These are phyloP conservation scores for Tympanoctomys barrerae DNA, from an alignment of 2,797 vertebrate genomes.

Conservation along the genomic window DNA sequence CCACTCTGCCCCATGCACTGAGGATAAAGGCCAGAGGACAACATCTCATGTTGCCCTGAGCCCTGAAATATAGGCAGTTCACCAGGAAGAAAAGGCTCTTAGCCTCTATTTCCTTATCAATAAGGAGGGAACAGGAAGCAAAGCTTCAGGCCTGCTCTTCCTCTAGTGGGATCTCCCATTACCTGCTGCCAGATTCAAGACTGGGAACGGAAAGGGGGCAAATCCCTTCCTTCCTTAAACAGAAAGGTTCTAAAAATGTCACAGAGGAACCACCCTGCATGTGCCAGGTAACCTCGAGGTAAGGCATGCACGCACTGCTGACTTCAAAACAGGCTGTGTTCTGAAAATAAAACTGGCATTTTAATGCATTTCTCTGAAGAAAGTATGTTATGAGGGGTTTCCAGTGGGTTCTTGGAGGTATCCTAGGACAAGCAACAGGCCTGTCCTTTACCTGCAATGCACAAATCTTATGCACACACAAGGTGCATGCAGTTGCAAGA, in stretches of 20 bases:
- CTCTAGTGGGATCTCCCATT: not conserved
- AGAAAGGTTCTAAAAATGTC: not conserved
- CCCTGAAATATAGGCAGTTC: not conserved
- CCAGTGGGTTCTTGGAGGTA: not conserved
- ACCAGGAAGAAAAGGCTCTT: not conserved
- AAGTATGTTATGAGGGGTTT: not conserved
- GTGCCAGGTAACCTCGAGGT: accelerated
- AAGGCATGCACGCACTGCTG: not conserved
- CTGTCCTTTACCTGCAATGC: not conserved
- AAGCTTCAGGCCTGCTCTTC: not conserved
- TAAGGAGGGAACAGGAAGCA: not conserved
- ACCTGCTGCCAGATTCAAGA: constrained; percentile 16
- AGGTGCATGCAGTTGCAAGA: not conserved
- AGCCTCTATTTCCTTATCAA: not conserved
- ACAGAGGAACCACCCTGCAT: accelerated
- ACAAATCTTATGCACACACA: not conserved
- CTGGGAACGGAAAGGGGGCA: not conserved
- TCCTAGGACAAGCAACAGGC: not conserved
- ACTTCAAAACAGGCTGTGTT: not conserved
- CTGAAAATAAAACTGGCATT: not conserved
- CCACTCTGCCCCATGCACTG: accelerated
- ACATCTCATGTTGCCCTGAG: not conserved
- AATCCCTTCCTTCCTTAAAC: not conserved
- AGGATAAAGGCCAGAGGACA: constrained; percentile 6
- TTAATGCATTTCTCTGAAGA: not conserved